These are phyloP conservation scores for Mesorhabditis belari DNA, from an alignment of 2,888 invertebrate genomes.

Conservation along the genomic window DNA sequence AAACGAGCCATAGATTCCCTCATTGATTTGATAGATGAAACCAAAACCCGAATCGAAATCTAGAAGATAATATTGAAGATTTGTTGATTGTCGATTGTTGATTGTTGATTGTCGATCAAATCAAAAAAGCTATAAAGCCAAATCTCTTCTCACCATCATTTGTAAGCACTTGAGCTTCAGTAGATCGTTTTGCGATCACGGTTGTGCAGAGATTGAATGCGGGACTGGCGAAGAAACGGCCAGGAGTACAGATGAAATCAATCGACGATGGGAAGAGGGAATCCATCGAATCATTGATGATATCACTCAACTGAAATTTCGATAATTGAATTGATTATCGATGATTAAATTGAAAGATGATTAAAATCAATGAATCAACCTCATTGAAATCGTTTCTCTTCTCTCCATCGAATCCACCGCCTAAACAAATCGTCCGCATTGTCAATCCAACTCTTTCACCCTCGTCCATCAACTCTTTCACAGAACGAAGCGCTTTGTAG, in stretches of 20 bases:
- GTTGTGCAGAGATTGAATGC: slow-evolving; percentile 84
- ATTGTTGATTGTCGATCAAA: too few species aligned
- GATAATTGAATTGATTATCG: neutral
- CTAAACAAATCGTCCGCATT: slow-evolving; percentile 70
- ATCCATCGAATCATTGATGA: slow-evolving; percentile 73
- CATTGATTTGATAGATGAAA: slow-evolving; percentile 44
- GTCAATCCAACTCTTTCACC: neutral
- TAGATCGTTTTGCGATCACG: slow-evolving; percentile 73
- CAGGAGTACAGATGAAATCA: slow-evolving; percentile 88
- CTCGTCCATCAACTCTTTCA: neutral
- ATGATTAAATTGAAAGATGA: neutral
- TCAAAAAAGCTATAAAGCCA: neutral
- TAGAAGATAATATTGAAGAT: neutral
- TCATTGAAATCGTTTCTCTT: neutral
- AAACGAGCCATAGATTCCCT: slow-evolving; percentile 64
- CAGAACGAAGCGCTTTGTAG: neutral
- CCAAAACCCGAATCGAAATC: slow-evolving; percentile 34
- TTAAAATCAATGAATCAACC: neutral
- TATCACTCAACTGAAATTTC: slow-evolving; percentile 65
- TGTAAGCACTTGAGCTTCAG: slow-evolving; percentile 51
- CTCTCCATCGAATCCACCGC: slow-evolving; percentile 76
- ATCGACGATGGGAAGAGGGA: slow-evolving; percentile 68
- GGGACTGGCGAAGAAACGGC: slow-evolving; percentile 87
- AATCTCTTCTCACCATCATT: slow-evolving; percentile 26
- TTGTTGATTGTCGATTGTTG: too few species aligned